A percentile compares a stretch with the other conserved stretches of the same genome.
Conservation (phyloP, 2,113 vertebrate genomes). For the Larimichthys polyactis region DNA sequence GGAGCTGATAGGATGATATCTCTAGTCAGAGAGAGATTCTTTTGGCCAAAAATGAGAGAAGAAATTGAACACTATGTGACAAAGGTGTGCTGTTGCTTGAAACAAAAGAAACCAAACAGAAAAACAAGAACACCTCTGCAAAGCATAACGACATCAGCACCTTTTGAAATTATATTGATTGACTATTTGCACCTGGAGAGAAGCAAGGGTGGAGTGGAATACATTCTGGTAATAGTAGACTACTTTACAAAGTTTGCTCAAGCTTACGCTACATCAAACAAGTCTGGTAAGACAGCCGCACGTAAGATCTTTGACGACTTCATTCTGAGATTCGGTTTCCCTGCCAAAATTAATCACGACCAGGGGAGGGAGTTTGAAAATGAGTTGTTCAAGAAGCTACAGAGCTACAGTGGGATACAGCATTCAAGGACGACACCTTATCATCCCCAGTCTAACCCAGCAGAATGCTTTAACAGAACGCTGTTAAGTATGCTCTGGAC, state of each 20-base stretch:
- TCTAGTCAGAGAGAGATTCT: slow-evolving; percentile 20
- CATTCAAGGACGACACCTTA: slow-evolving; percentile 24
- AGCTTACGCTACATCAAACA: slow-evolving; percentile 31
- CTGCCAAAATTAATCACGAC: slow-evolving; percentile 26
- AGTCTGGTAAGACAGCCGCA: slow-evolving; percentile 36
- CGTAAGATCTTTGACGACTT: slow-evolving; percentile 47
- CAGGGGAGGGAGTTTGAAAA: slow-evolving; percentile 25
- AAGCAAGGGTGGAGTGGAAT: slow-evolving; percentile 26
- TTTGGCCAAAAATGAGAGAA: slow-evolving; percentile 44
- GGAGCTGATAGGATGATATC: slow-evolving; percentile 7
- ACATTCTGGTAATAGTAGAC: slow-evolving; percentile 38
- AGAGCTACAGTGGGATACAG: not conserved
- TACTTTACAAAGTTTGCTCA: slow-evolving; percentile 49
- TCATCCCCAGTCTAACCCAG: slow-evolving; percentile 17
- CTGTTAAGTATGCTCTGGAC: not conserved
- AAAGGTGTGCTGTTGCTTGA: slow-evolving; percentile 28
- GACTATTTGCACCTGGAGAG: slow-evolving; percentile 34
- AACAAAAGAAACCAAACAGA: slow-evolving; percentile 30
- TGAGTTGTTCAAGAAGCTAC: slow-evolving; percentile 12
- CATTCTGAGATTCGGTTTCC: not conserved
- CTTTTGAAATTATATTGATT: slow-evolving; percentile 41
- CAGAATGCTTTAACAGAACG: not conserved
- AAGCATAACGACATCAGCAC: not conserved
- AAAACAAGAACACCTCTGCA: slow-evolving; percentile 9
- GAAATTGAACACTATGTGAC: slow-evolving; percentile 36